Evolutionary conservation across 1,140 invertebrate genomes (phyloP).

Genomic region (Phthorimaea operculella): DNA sequence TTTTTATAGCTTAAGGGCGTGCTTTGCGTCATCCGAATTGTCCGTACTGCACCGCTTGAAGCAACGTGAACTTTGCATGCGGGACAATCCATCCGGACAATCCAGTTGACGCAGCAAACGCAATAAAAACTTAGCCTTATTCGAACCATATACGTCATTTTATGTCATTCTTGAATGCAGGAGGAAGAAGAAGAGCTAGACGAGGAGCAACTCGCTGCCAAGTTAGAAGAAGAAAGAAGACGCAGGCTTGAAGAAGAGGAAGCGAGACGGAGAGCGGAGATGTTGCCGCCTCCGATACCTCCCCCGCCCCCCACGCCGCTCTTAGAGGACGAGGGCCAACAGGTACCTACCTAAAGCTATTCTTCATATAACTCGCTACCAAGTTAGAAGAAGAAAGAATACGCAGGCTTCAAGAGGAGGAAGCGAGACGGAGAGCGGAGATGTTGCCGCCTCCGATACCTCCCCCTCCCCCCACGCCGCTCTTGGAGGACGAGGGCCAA

Average conservation of each 20-base stretch:
- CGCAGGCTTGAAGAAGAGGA: constrained; percentile 51
- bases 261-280: constrained; percentile 46
- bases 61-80: too few species aligned
- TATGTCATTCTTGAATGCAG: constrained; percentile 8
- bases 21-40: too few species aligned
- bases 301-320: constrained; percentile 55
- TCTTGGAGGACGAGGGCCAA: constrained; percentile 9
- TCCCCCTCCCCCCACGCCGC: constrained; percentile 54
- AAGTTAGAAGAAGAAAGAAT: constrained; percentile 39
- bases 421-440: constrained; percentile 47
- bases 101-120: too few species aligned
- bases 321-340: constrained; percentile 9
- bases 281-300: constrained; percentile 46
- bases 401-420: constrained; percentile 47
- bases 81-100: too few species aligned
- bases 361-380: too few species aligned
- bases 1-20: too few species aligned
- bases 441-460: constrained; percentile 49
- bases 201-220: constrained; percentile 24
- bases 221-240: constrained; percentile 25
- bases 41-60: too few species aligned
- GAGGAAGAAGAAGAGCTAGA: constrained; percentile 56
- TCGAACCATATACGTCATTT: too few species aligned
- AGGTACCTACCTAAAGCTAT: background rate
- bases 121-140: too few species aligned